Conservation (phyloP, 2,113 vertebrate genomes). For the Rhinopomastus cyanomelas region DNA sequence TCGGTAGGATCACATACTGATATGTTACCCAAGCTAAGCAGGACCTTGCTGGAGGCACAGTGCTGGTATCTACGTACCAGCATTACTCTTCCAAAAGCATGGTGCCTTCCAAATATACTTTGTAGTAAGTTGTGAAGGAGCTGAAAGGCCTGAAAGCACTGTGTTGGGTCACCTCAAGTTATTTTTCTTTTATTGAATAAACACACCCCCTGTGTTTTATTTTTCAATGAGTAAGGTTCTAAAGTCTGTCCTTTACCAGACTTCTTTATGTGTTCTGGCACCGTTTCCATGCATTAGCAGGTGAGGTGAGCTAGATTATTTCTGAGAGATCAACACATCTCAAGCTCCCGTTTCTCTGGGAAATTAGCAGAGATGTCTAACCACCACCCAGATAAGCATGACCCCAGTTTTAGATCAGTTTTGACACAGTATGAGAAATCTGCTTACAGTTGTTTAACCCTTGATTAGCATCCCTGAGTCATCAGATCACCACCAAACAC, state of each 20-base stretch:
- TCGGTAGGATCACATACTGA: not conserved
- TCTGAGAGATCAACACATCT: not conserved
- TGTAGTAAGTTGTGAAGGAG: not conserved
- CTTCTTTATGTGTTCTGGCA: not conserved
- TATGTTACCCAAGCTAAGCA: not conserved
- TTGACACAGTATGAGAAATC: not conserved
- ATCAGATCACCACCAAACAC: not conserved
- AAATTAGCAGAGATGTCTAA: not conserved
- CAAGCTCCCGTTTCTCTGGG: not conserved
- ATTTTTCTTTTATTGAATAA: not conserved
- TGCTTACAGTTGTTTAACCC: not conserved
- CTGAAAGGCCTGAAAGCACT: not conserved
- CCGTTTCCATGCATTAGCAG: not conserved
- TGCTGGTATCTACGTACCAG: not conserved
- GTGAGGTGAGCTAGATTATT: not conserved
- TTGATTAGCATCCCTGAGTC: not conserved
- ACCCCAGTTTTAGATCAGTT: not conserved
- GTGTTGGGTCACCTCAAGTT: not conserved
- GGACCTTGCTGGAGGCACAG: not conserved
- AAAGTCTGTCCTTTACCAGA: too few species aligned
- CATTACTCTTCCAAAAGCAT: not conserved
- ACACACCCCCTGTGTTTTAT: not conserved
- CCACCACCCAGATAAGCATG: not conserved
- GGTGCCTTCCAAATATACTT: not conserved
- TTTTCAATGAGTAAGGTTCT: fast-evolving